A percentile compares a stretch with the other conserved stretches of the same genome.
These are phyloP conservation scores for Coleophora deauratella DNA, from an alignment of 2,888 invertebrate species.

Conservation along the genomic window DNA sequence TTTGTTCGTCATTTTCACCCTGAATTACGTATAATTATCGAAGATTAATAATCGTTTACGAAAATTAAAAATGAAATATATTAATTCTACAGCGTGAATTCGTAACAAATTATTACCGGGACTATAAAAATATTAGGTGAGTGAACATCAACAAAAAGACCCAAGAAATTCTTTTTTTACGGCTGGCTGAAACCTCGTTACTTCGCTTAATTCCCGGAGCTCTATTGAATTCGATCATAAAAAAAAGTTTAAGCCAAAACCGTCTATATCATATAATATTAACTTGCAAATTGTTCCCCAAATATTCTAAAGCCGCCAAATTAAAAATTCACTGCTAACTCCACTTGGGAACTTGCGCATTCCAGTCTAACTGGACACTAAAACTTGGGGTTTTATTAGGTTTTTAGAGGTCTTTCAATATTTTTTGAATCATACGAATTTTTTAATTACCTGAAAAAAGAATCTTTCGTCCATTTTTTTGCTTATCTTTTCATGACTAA, in stretches of 20 bases:
- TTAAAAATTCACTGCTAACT: conserved; percentile 41
- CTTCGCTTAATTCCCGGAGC: not conserved
- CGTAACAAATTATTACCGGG: not conserved
- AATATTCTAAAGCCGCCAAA: conserved; percentile 42
- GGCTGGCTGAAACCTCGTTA: not conserved
- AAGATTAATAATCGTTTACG: too few species aligned
- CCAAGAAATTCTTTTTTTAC: conserved; percentile 11
- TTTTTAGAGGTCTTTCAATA: conserved; percentile 19
- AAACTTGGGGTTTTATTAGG: conserved; percentile 2
- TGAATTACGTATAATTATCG: too few species aligned
- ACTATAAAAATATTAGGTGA: conserved; percentile 1
- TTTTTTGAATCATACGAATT: conserved; percentile 59
- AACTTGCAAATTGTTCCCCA: conserved; percentile 40
- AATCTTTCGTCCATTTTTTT: conserved; percentile 23
- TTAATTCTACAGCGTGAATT: too few species aligned
- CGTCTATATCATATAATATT: conserved; percentile 28
- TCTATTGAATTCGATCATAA: conserved; percentile 17
- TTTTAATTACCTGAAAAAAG: conserved; percentile 55
- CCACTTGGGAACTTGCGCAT: conserved; percentile 11
- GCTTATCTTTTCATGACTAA: too few species aligned
- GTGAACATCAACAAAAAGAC: conserved; percentile 2
- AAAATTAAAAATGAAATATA: too few species aligned
- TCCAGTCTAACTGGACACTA: conserved; percentile 25
- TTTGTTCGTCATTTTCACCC: too few species aligned
- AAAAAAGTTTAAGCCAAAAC: conserved; percentile 28